Percentiles rank a stretch among this genome's conserved stretches.
These are phyloP conservation scores for Myoxocephalus aenaeus DNA, from an alignment of 2,797 vertebrate genomes.

Conservation along the genomic window DNA sequence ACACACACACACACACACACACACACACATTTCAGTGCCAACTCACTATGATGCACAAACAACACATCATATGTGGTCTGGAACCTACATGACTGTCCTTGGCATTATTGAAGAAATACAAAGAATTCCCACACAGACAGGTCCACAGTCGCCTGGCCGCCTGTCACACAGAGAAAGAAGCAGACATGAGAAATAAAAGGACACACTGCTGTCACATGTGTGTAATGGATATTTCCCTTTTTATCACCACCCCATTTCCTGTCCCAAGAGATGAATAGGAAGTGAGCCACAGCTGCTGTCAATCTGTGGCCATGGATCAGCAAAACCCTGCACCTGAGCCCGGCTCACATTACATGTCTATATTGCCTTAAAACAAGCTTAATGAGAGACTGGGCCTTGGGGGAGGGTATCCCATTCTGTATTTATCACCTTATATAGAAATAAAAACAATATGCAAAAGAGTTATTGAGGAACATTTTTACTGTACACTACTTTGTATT, in stretches of 20 bases:
- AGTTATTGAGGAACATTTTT: neutral
- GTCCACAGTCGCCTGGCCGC: constrained; percentile 88
- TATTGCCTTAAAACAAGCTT: constrained; percentile 52
- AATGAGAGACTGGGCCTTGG: constrained; percentile 27
- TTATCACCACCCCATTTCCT: constrained; percentile 51
- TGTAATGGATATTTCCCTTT: constrained; percentile 54
- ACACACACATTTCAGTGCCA: neutral
- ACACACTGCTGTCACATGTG: constrained; percentile 20
- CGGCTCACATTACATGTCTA: constrained; percentile 62
- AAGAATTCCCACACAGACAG: constrained; percentile 86
- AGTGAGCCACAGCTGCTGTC: constrained; percentile 76
- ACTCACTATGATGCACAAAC: neutral
- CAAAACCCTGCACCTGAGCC: constrained; percentile 81
- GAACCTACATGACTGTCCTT: constrained; percentile 86
- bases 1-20: constrained; percentile 1
- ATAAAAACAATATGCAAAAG: constrained; percentile 4
- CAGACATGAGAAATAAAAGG: neutral
- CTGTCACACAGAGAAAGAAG: constrained; percentile 67
- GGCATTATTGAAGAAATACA: constrained; percentile 88
- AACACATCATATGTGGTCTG: neutral
- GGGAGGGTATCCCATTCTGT: neutral
- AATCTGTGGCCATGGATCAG: constrained; percentile 61
- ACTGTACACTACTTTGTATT: constrained; percentile 13
- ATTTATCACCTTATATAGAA: neutral
- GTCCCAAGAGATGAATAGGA: constrained; percentile 63